These are phyloP conservation scores for Semaprochilodus insignis DNA, from an alignment of 2,797 vertebrate genomes.

Conservation along the genomic window DNA sequence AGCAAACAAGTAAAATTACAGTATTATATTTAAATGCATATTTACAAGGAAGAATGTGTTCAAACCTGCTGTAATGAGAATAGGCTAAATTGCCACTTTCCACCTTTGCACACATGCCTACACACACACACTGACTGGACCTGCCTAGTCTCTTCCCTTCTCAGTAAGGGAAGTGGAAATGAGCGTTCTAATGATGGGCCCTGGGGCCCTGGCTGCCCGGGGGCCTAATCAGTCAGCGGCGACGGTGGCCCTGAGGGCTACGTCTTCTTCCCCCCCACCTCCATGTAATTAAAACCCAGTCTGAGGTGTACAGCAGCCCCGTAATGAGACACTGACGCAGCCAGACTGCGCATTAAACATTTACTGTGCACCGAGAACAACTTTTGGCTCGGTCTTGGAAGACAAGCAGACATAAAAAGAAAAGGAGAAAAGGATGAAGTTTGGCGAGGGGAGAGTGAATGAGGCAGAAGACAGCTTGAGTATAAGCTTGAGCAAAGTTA, in stretches of 20 bases:
- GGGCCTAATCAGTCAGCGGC: constrained; percentile 87
- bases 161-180: constrained; percentile 68
- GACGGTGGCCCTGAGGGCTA: constrained; percentile 49
- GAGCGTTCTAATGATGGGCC: constrained; percentile 82
- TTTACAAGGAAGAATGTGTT: background rate
- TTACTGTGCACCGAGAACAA: constrained; percentile 74
- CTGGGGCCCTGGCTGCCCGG: constrained; percentile 78
- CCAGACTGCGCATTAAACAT: constrained; percentile 86
- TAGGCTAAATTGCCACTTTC: background rate
- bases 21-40: too few species aligned
- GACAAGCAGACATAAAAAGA: constrained; percentile 25
- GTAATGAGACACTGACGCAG: constrained; percentile 83
- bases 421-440: background rate
- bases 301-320: constrained; percentile 78
- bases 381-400: constrained; percentile 22
- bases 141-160: constrained; percentile 32
- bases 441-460: background rate
- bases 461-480: background rate
- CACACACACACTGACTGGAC: constrained; percentile 13
- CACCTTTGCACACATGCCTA: background rate
- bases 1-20: too few species aligned
- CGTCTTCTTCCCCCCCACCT: constrained; percentile 55
- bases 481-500: background rate
- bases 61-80: background rate
- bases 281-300: constrained; percentile 87